Conservation (phyloP, 2,888 invertebrate species). For the Ormyrus labotus region DNA sequence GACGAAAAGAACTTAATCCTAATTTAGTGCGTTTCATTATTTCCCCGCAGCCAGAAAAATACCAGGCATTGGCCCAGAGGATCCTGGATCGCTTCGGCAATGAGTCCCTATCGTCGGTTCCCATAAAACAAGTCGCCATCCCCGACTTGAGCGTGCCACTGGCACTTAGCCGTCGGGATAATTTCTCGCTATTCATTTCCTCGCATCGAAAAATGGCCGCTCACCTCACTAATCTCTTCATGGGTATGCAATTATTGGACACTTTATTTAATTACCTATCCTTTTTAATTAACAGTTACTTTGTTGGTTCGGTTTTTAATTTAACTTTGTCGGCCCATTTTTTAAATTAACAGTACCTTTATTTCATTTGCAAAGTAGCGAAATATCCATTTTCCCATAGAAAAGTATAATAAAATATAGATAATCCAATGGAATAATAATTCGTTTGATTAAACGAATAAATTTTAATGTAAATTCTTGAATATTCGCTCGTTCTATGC, state of each 20-base stretch:
- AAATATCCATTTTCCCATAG: too few relatives aligned
- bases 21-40: neutral
- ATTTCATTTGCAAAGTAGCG: too few relatives aligned
- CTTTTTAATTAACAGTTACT: neutral
- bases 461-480: too few relatives aligned
- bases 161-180: conserved; percentile 80
- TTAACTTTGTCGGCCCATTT: too few relatives aligned
- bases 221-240: conserved; percentile 82
- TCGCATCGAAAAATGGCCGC: conserved; percentile 84
- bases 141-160: conserved; percentile 81
- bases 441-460: too few relatives aligned
- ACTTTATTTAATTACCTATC: neutral
- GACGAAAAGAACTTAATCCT: neutral
- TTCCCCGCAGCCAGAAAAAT: conserved; percentile 76
- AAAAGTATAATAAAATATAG: too few relatives aligned
- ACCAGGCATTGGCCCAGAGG: conserved; percentile 78
- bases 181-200: conserved; percentile 87
- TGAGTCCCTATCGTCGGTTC: conserved; percentile 75
- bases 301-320: neutral
- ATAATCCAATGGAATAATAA: too few relatives aligned
- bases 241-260: conserved; percentile 75
- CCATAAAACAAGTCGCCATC: conserved; percentile 80
- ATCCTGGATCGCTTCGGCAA: conserved; percentile 80
- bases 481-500: too few relatives aligned
- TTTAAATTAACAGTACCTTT: too few relatives aligned